Conservation (phyloP, 1,140 invertebrate species). For the Bombus breviceps region DNA sequence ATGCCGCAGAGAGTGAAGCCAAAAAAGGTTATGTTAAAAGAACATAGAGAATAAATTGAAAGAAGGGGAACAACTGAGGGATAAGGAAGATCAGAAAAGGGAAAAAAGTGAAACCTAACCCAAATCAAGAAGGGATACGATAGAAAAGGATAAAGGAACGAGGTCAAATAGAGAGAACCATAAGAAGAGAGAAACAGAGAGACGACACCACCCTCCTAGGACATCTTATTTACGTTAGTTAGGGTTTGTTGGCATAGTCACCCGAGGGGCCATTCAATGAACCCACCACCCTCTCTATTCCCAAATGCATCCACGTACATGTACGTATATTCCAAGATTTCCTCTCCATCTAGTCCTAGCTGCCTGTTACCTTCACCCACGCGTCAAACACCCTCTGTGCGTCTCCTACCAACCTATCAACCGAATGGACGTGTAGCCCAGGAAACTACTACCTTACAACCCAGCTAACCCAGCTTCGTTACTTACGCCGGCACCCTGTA, state of each 20-base stretch:
- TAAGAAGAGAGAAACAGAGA: not conserved
- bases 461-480: slow-evolving; percentile 18
- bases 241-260: slow-evolving; percentile 80
- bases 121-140: not conserved
- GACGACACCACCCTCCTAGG: slow-evolving; percentile 58
- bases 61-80: too few species aligned
- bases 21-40: not conserved
- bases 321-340: slow-evolving; percentile 28
- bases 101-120: too few species aligned
- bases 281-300: slow-evolving; percentile 27
- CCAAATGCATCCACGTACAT: slow-evolving; percentile 48
- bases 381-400: slow-evolving; percentile 9
- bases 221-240: slow-evolving; percentile 83
- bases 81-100: not conserved
- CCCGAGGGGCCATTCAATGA: slow-evolving; percentile 78
- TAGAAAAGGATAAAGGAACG: not conserved
- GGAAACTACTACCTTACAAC: not conserved
- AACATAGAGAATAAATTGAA: not conserved
- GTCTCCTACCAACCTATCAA: too few species aligned
- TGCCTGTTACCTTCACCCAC: slow-evolving; percentile 46
- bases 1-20: too few species aligned
- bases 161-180: not conserved
- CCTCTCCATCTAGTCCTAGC: slow-evolving; percentile 34
- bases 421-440: not conserved
- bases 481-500: slow-evolving; percentile 37